Conservation (phyloP, 2,888 invertebrate species). For the Lepidochrysops patricia region DNA sequence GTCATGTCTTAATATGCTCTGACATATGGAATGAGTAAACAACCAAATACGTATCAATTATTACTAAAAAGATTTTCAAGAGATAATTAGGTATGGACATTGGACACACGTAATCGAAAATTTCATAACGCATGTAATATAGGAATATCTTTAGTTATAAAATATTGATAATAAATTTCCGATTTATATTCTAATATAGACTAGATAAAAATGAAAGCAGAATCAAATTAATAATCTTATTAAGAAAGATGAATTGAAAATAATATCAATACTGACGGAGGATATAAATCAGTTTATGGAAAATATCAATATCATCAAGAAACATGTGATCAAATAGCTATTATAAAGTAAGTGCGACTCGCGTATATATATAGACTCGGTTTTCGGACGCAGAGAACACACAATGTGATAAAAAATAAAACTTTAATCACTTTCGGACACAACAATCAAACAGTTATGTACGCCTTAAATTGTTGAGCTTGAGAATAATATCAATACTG, state of each 20-base stretch:
- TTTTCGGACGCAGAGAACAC: conserved; percentile 27
- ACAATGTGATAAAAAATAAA: conserved; percentile 27
- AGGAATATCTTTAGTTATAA: neutral
- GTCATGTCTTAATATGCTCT: conserved; percentile 6
- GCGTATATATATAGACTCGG: no score
- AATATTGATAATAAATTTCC: no score
- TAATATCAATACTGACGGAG: no score
- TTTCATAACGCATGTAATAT: neutral
- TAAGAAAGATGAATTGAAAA: no score
- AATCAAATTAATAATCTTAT: no score
- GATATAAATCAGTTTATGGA: no score
- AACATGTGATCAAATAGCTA: conserved; percentile 37
- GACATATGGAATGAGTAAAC: conserved; percentile 2
- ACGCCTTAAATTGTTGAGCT: conserved; percentile 6
- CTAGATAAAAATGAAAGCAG: no score
- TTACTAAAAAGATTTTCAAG: conserved; percentile 6
- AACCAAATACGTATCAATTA: neutral
- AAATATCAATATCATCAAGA: no score
- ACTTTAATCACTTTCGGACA: conserved; percentile 18
- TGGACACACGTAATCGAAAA: neutral
- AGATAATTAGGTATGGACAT: neutral
- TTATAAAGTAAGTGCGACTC: no score
- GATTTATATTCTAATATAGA: no score
- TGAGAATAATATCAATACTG: conserved; percentile 7
- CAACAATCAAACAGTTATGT: conserved; percentile 6